Evolutionary conservation across 2,113 vertebrate species (phyloP), one percentile per base, ranked within the genome.

Genomic region (Deroptyus accipitrinus): DNA sequence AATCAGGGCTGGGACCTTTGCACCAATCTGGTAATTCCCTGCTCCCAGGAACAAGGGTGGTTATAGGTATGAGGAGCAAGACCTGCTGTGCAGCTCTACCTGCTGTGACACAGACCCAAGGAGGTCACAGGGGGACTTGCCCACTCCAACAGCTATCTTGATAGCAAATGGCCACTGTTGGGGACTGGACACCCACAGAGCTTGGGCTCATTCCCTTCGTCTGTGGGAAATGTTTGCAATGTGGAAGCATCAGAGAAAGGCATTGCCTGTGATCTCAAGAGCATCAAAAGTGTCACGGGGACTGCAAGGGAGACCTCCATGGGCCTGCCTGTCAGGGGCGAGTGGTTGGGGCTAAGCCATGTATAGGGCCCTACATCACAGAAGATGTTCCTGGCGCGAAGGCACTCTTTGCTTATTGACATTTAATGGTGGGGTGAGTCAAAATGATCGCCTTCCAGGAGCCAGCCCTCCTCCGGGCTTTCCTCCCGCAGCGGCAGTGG

Each of bases 261-360:
- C 62, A 61, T 6, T 78, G 33, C 18, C 17, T 3, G 3, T 1
- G 7, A 35, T 64, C 28, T 80, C 57, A 13, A 51, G n/a, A 83
- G 27, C 22, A 8, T 61, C 20, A 41, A 19, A 39, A 39, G 30
- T 8, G 4, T 16, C 19, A 13, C 6, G 24, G 37, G 20, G 27
- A 41, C 41, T 16, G 2, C 1, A 0, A 70, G 31, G 12, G 66
- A 59, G n/a, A 74, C 11, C 46, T 33, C 52, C 35, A 5, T 5
- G 22, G 35, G 54, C 18, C 31, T n/a, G 42, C n/a, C 30, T 2
- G 3, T 28, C 1, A 1, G 35, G 46, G 17, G 33, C 0, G 6
- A 27, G 23, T 6, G 37, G 20, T 63, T 61, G 44, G 33, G 35
- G 17, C 59, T 70, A 41, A 83, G 39, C 79, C 16, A 12, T 1